Conservation (phyloP, 2,113 vertebrate species). For the Calyptomena viridis region DNA sequence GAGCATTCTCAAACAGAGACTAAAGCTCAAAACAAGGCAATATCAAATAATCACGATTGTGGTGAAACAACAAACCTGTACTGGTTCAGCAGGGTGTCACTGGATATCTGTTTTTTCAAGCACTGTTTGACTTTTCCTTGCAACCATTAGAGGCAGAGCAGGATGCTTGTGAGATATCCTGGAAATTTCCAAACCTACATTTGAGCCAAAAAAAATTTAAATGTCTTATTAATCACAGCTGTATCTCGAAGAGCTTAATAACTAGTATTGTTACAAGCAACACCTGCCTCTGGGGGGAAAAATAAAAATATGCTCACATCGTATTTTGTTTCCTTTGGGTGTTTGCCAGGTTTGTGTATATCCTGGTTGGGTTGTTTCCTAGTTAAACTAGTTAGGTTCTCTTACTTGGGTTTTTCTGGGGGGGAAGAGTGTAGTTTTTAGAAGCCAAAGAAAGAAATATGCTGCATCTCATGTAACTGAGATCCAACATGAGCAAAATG, state of each 20-base stretch:
- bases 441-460: not conserved
- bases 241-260: not conserved
- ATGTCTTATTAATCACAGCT: not conserved
- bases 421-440: not conserved
- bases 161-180: not conserved
- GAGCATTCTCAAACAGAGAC: not conserved
- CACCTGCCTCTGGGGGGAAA: not conserved
- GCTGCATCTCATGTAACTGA: not conserved
- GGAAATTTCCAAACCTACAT: not conserved
- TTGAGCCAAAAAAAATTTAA: not conserved
- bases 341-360: not conserved
- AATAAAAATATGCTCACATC: not conserved
- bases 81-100: not conserved
- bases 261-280: not conserved
- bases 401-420: fast-evolving
- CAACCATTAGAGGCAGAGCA: not conserved
- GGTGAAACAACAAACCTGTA: not conserved
- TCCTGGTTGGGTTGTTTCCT: slow-evolving; percentile 8
- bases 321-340: not conserved
- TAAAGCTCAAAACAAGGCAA: not conserved
- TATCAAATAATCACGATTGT: not conserved
- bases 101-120: not conserved
- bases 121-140: not conserved
- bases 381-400: not conserved
- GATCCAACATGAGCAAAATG: not conserved